A percentile compares a stretch with the other conserved stretches of the same genome.
Conservation (phyloP, 2,888 invertebrate genomes). For the Caradrina kadenii region DNA sequence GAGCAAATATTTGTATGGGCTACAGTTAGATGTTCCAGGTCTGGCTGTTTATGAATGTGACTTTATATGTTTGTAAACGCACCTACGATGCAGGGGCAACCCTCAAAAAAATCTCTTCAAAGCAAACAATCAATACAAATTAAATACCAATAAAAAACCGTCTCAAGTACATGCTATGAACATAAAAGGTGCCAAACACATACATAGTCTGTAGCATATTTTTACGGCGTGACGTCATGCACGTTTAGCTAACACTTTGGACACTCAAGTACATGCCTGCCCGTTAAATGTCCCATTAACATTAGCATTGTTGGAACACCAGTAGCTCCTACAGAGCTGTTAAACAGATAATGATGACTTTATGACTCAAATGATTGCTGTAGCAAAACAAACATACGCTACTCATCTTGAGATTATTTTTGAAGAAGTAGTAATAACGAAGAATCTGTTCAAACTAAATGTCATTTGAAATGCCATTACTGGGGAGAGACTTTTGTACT, state of each 20-base stretch:
- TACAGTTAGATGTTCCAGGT: no score
- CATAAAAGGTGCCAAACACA: slow-evolving; percentile 31
- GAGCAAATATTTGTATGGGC: no score
- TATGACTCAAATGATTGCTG: slow-evolving; percentile 14
- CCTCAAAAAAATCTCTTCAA: no score
- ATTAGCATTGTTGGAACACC: slow-evolving; percentile 29
- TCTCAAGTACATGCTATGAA: slow-evolving; percentile 21
- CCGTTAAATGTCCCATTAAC: slow-evolving; percentile 42
- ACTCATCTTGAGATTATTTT: neutral
- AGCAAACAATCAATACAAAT: neutral
- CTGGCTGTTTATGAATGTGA: no score
- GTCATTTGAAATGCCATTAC: neutral
- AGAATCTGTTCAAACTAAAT: neutral
- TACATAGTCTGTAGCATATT: slow-evolving; percentile 27
- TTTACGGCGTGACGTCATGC: slow-evolving; percentile 41
- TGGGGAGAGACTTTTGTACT: neutral
- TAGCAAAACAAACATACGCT: slow-evolving; percentile 16
- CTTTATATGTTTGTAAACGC: no score
- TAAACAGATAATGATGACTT: slow-evolving; percentile 23
- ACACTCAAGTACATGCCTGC: slow-evolving; percentile 21
- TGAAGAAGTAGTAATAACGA: neutral
- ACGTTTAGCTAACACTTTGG: slow-evolving; percentile 38
- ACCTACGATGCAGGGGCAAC: no score
- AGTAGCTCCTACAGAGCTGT: slow-evolving; percentile 25
- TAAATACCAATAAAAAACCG: slow-evolving; percentile 15